These are phyloP conservation scores for Pterocles burchelli DNA, from an alignment of 2,113 vertebrate genomes.

Conservation along the genomic window DNA sequence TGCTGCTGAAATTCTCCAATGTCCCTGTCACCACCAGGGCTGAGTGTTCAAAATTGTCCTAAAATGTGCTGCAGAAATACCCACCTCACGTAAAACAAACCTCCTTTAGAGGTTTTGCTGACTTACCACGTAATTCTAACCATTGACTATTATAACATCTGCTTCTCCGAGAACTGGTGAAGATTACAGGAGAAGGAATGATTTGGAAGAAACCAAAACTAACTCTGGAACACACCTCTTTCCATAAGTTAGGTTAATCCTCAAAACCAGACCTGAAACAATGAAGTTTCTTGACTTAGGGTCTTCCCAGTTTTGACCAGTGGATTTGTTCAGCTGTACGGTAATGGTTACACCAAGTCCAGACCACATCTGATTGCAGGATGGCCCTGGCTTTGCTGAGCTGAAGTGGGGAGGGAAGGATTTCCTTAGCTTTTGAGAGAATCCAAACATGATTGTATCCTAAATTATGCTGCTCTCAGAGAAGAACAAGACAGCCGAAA, in stretches of 20 bases:
- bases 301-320: not conserved
- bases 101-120: not conserved
- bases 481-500: not conserved
- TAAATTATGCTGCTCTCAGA: not conserved
- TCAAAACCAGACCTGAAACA: not conserved
- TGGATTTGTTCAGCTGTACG: not conserved
- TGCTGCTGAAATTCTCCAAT: not conserved
- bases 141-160: accelerated
- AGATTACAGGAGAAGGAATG: not conserved
- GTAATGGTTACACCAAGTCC: not conserved
- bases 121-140: not conserved
- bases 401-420: not conserved
- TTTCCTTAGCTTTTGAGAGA: not conserved
- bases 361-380: not conserved
- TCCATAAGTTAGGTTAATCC: not conserved
- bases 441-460: not conserved
- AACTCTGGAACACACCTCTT: not conserved
- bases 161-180: not conserved
- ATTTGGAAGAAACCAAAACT: not conserved
- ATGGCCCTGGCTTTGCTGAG: not conserved
- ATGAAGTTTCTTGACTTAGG: not conserved
- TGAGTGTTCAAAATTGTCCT: not conserved
- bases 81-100: not conserved
- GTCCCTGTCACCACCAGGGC: not conserved
- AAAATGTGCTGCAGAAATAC: not conserved